Base-by-base conservation (phyloP, 2,113 vertebrate species). In the Vidua macroura region DNA sequence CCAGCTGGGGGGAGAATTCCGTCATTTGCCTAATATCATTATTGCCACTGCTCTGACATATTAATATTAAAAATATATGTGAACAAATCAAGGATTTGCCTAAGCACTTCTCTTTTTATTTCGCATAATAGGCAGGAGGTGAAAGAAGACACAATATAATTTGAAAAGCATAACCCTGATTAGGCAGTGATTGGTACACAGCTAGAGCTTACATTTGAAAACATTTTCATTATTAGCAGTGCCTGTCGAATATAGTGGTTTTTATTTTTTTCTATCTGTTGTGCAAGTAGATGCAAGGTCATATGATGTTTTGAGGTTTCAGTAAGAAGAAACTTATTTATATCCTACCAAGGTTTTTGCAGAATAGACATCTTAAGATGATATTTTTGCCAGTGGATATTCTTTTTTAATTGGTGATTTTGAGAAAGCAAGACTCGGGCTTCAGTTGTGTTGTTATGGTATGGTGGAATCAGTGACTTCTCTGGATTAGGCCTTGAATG, bases 1-100 rank as follows among this genome's bases (percentile, higher is more conserved):
- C 99, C 99, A 99, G 98, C 98, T 99, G 98, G 98, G 98, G 97
- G 97, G 98, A 99, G 98, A 98, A 98, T 98, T 98, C 98, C 97
- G 93, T 98, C 98, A 98, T 98, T 98, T 98, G 97, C 98, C 98
- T 98, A 98, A 98, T 98, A 98, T 98, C 98, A 98, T 98, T 98
- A 98, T 98, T 98, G 98, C 98, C 94, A 97, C 95, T 96, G 97
- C 97, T 96, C 97, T 98, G 97, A 98, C 98, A 98, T 98, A 98
- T 98, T 99, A 98, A 99, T 98, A 98, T 98, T 98, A 98, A 98
- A 98, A 97, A 97, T 98, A 97, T 97, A 98, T 96, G 83, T 96
- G 97, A 93, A 82, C 91, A 81, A 96, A 98, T 97, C 96, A 92
- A 97, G 96, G 96, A 98, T 97, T 98, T 97, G 96, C 95, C 94